A percentile compares a stretch with the other conserved stretches of the same genome.
Evolutionary conservation across 2,113 vertebrate species (phyloP).

Genomic region (Ovis canadensis): DNA sequence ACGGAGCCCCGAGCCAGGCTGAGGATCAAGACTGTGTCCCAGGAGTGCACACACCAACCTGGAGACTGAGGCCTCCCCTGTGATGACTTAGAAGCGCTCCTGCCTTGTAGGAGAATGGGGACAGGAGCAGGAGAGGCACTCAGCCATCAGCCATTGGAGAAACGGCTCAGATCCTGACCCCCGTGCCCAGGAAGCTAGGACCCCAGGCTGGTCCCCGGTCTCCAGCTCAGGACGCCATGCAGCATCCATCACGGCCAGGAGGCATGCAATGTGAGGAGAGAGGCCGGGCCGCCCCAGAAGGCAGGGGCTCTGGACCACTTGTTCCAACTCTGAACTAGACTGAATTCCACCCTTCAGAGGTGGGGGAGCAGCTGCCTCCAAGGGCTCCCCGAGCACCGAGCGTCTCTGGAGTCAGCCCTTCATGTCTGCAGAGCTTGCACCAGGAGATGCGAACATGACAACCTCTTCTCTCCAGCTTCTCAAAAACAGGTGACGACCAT

Average conservation of each 20-base stretch:
- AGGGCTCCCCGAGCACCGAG: background rate
- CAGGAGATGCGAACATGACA: fast-evolving
- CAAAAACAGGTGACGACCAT: background rate
- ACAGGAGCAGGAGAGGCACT: background rate
- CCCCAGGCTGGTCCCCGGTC: background rate
- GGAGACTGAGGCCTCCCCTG: background rate
- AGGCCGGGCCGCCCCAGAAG: background rate
- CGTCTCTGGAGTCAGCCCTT: fast-evolving
- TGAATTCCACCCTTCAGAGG: background rate
- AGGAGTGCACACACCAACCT: background rate
- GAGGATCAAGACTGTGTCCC: background rate
- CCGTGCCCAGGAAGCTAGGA: background rate
- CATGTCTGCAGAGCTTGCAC: fast-evolving
- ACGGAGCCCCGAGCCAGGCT: too few relatives aligned
- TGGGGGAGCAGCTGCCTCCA: background rate
- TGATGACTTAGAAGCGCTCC: background rate
- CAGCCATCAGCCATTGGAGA: background rate
- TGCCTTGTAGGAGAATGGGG: background rate
- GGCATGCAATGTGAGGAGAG: too few relatives aligned
- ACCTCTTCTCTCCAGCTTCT: background rate
- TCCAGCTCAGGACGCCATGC: background rate
- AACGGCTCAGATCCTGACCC: background rate
- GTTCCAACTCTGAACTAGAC: too few relatives aligned
- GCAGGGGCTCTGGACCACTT: background rate
- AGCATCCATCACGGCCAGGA: background rate